A percentile compares a stretch with the other conserved stretches of the same genome.
phyloP scores from a whole-genome alignment of 2,797 vertebrate genomes.

The Ptychobarbus kaznakovi region DNA sequence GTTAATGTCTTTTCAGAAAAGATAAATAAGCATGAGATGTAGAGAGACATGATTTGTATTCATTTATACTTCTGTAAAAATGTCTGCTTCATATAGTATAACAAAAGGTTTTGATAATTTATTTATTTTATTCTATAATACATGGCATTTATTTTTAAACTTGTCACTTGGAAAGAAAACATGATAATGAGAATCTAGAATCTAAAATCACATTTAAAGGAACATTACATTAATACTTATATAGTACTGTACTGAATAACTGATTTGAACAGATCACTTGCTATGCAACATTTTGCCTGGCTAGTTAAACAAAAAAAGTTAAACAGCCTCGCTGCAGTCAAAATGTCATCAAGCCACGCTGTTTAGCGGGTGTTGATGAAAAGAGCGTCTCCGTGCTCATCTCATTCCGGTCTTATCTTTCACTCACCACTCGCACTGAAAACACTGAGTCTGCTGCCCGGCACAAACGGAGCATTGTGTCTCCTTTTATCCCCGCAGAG shows the following conservation, averaged over 20 bases:
- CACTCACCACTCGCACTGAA: slow-evolving; percentile 42
- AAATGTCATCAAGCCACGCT: slow-evolving; percentile 1
- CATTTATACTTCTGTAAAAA: background rate
- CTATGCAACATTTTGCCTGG: slow-evolving; percentile 1
- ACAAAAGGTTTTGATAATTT: background rate
- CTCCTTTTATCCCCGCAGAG: slow-evolving; percentile 85
- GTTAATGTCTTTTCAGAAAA: background rate
- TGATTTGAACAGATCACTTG: background rate
- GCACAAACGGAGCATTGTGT: slow-evolving; percentile 73
- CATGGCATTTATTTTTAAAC: background rate
- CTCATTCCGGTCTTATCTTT: slow-evolving; percentile 34
- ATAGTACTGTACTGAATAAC: background rate
- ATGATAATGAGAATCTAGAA: background rate
- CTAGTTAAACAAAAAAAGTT: slow-evolving; percentile 6
- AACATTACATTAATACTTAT: background rate
- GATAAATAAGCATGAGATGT: background rate
- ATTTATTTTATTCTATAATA: background rate
- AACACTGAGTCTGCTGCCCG: slow-evolving; percentile 74
- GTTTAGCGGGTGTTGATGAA: slow-evolving; percentile 5
- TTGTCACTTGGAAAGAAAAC: background rate
- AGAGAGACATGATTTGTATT: background rate
- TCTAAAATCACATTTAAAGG: background rate
- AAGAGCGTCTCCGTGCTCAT: slow-evolving; percentile 19
- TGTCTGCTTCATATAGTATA: background rate
- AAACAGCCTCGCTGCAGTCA: background rate